Conservation (phyloP, 2,113 vertebrate genomes). For the Setophaga petechia region DNA sequence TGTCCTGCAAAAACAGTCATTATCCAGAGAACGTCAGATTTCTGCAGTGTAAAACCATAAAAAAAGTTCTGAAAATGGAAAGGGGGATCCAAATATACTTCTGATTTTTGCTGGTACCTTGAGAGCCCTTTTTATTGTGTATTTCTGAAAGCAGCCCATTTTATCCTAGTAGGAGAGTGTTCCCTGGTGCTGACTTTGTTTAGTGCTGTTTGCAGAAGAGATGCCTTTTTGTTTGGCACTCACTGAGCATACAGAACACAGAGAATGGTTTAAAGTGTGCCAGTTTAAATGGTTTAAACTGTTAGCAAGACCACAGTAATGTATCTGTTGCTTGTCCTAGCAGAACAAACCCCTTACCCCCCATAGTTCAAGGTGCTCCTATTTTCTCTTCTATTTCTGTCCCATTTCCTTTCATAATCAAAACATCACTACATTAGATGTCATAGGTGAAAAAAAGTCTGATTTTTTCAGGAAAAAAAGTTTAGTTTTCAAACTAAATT, state of each 20-base stretch:
- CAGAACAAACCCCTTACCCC: rapidly evolving
- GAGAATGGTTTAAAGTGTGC: not conserved
- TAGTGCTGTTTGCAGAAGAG: not conserved
- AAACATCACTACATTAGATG: not conserved
- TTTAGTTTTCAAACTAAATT: not conserved
- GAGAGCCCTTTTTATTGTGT: not conserved
- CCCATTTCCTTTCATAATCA: not conserved
- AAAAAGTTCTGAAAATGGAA: not conserved
- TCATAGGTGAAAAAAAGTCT: not conserved
- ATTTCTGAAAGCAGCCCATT: not conserved
- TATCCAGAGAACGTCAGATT: not conserved
- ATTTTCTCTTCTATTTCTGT: not conserved
- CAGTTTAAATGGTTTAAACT: not conserved
- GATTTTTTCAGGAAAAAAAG: not conserved
- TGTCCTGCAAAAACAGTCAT: not conserved
- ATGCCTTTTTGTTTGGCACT: not conserved
- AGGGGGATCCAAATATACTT: not conserved
- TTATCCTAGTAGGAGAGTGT: not conserved
- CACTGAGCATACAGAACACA: not conserved
- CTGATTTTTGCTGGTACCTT: not conserved
- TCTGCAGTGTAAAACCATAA: not conserved
- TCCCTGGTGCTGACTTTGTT: not conserved
- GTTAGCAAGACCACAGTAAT: not conserved
- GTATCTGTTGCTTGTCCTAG: not conserved
- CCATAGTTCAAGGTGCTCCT: not conserved